A percentile compares a stretch with the other conserved stretches of the same genome.
Conservation (phyloP, 2,888 invertebrate genomes). For the Chromoteleia sp. region DNA sequence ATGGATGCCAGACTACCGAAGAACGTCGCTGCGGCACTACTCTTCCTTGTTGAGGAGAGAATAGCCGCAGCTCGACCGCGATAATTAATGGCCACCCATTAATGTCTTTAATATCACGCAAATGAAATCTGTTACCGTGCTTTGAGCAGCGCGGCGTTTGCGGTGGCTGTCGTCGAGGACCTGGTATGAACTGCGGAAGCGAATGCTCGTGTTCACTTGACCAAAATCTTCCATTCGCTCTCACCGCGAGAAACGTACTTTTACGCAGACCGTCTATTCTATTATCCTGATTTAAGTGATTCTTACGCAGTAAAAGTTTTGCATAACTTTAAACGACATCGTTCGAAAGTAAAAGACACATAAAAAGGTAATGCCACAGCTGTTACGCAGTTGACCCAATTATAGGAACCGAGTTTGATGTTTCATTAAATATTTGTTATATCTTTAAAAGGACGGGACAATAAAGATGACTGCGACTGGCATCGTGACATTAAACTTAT, state of each 20-base stretch:
- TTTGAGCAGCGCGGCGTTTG: constrained; percentile 61
- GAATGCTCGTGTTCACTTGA: constrained; percentile 3
- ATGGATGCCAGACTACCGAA: constrained; percentile 77
- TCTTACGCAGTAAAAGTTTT: constrained; percentile 38
- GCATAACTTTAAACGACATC: constrained; percentile 41
- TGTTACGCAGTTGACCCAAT: constrained; percentile 53
- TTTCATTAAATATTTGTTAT: constrained; percentile 56
- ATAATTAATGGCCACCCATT: constrained; percentile 80
- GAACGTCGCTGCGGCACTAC: constrained; percentile 51
- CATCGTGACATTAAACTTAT: constrained; percentile 23
- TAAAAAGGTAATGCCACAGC: constrained; percentile 45
- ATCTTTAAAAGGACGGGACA: constrained; percentile 18
- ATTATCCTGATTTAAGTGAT: constrained; percentile 49
- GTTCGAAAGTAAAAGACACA: constrained; percentile 31
- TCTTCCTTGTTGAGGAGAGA: constrained; percentile 49
- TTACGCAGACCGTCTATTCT: constrained; percentile 17
- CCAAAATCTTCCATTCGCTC: constrained; percentile 19
- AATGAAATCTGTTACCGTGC: constrained; percentile 75
- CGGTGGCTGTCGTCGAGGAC: constrained; percentile 59
- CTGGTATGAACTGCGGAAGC: constrained; percentile 17
- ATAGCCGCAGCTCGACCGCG: constrained; percentile 62
- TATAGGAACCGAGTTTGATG: constrained; percentile 40
- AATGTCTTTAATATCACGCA: constrained; percentile 79
- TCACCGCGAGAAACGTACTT: constrained; percentile 10
- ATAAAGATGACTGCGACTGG: constrained; percentile 36